Evolutionary conservation across 1,140 invertebrate species (phyloP), one percentile per base, ranked within the genome.

Genomic region (Argopecten irradians): DNA sequence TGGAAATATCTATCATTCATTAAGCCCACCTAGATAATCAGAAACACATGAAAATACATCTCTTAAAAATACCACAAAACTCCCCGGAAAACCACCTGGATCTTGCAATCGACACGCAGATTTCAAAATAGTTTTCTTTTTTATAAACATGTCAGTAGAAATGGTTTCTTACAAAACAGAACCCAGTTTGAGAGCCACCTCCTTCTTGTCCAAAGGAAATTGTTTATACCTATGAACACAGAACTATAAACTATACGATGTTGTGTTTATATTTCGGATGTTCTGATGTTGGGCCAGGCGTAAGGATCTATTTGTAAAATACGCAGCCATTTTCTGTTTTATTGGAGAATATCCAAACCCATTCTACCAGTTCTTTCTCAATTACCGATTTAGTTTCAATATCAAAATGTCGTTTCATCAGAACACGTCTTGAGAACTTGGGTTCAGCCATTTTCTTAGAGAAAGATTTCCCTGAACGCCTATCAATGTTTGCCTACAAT

Each of bases 131-230:
- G 55, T 28, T 71, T 71, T 71, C 55, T 71, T 16, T 28, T 28
- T 22, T 28, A 28, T 71, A 71, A 71, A 71, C 55, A 71, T 71
- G 55, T 71, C 55, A 71, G 55, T 16, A 8, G n/a, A 11, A 71
- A 71, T 71, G 55, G 55, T 71, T 71, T 16, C 55, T 39, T 28
- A 28, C 8, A 71, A 71, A 71, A 3, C n/a, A 28, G n/a, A 71
- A 16, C 22, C 1, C n/a, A 0, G 22, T 5, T 28, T n/a, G 11
- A 5, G n/a, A 28, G 55, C 55, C 55, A 71, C 55, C 55, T 71
- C 55, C 28, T 71, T 71, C 55, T 71, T 71, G 55, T 71, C 55
- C 55, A 71, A 71, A 71, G 55, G 5, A n/a, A 71, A 71, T 71
- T 71, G 55, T 71, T 71, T 71, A 71, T 71, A 71, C 7, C 1